Evolutionary conservation across 2,113 vertebrate species (phyloP), one percentile per base, ranked within the genome.

Genomic region (Brienomyrus longianalis): DNA sequence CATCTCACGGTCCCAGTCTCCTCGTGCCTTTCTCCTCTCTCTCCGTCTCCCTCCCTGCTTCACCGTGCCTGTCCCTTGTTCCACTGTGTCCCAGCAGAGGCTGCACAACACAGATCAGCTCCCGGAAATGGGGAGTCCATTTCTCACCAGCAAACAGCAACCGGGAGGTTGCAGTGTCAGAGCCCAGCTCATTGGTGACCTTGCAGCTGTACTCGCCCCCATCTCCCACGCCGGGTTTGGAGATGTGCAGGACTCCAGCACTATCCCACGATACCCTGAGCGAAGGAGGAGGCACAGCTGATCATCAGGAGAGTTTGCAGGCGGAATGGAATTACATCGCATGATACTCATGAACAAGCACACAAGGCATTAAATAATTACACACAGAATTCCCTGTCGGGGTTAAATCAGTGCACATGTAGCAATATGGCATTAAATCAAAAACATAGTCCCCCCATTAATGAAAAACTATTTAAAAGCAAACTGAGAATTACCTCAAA

Each of bases 141-240:
- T 70, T 54, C 91, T 92, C 93, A 99, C 98, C 97, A 95, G 97
- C 96, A 19, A 52, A 93, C 8, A 96, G 35, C 0, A 98, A 93
- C 15, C 93, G 90, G 1, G 97, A 97, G 1, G 92, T 94, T 92
- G 96, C 97, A 43, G 87, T 93, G 74, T 98, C 96, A 0, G 96
- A 97, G 2, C 97, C 97, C 0, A 95, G 94, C 3, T 89, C 91
- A 86, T 95, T 97, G 39, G 94, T 93, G 43, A 95, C 96, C 0
- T 93, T 93, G 91, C 98, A 99, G 19, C 92, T 93, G 50, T 98
- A 99, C 23, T 90, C 15, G 10, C 98, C 98, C 86, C 94, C 91
- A 0, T 99, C 97, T 84, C 93, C 94, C 9, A 21, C 91, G 27
- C 94, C 88, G 27, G 96, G 97, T 89, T 94, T 95, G 66, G 39